These are phyloP conservation scores for Orthonyx spaldingii DNA, from an alignment of 2,113 vertebrate species.

Conservation along the genomic window DNA sequence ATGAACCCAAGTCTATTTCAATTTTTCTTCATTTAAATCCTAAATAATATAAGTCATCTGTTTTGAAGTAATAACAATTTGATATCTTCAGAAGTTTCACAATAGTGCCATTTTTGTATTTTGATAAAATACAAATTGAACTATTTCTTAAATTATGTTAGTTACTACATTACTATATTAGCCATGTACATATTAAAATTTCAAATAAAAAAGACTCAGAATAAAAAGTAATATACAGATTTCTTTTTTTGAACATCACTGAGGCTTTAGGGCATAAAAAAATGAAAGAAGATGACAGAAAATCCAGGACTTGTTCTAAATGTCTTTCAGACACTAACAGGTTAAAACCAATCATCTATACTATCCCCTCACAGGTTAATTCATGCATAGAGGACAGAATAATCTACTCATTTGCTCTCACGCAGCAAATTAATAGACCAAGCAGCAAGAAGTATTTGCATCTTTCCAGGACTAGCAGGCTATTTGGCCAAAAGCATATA, in stretches of 20 bases:
- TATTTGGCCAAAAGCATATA: not conserved
- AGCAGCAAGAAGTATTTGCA: not conserved
- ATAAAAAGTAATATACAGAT: not conserved
- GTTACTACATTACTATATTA: not conserved
- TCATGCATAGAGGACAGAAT: not conserved
- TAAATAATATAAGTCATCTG: not conserved
- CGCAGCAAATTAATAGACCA: constrained; percentile 20
- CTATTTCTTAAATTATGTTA: not conserved
- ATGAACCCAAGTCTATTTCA: not conserved
- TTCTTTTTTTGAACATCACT: not conserved
- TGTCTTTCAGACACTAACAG: not conserved
- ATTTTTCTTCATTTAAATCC: not conserved
- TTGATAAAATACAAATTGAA: not conserved
- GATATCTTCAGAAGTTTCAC: not conserved
- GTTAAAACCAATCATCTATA: not conserved
- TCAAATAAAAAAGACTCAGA: not conserved
- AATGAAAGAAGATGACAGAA: not conserved
- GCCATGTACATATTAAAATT: not conserved
- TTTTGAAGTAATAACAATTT: not conserved
- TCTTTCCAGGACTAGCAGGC: not conserved
- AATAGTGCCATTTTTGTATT: not conserved
- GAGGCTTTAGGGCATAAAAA: not conserved
- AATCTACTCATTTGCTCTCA: not conserved
- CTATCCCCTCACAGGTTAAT: not conserved
- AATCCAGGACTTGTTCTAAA: not conserved